Evolutionary conservation across 2,888 invertebrate species (phyloP).

Genomic region (Spatulosminthurus flaviceps): DNA sequence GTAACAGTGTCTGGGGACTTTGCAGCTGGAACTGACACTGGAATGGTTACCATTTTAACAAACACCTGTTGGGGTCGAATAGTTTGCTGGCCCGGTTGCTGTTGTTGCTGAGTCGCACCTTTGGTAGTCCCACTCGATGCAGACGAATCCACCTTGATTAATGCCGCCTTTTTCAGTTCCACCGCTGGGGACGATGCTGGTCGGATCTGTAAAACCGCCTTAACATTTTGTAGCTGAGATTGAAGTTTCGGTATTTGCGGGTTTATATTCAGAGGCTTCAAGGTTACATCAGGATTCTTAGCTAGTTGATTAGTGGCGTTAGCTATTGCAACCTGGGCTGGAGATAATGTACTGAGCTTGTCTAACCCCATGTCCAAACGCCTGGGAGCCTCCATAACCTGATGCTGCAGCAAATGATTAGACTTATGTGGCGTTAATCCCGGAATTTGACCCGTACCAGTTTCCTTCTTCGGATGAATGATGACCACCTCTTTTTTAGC

Average conservation of each 20-base stretch:
- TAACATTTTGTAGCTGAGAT: background rate
- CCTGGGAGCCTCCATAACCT: background rate
- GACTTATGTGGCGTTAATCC: background rate
- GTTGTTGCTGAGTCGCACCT: background rate
- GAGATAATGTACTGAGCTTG: conserved; percentile 22
- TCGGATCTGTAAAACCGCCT: conserved; percentile 42
- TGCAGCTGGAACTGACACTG: conserved; percentile 7
- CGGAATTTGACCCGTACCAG: background rate
- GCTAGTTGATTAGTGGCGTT: conserved; percentile 45
- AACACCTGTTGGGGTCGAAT: conserved; percentile 39
- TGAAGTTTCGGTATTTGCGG: background rate
- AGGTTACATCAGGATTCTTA: conserved; percentile 47
- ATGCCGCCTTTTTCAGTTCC: conserved; percentile 4
- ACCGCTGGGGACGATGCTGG: conserved; percentile 8
- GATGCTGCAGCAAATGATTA: background rate
- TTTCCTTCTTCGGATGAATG: conserved; percentile 18
- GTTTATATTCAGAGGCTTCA: conserved; percentile 35
- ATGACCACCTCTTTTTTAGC: conserved; percentile 20
- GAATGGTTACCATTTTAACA: conserved; percentile 46
- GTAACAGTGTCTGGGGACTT: background rate
- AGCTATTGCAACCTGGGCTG: conserved; percentile 39
- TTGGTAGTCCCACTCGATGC: background rate
- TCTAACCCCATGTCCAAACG: background rate
- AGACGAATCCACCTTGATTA: conserved; percentile 35
- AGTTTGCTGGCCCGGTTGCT: conserved; percentile 25